Evolutionary conservation across 1,140 invertebrate species (phyloP).

Genomic region (Hesperophylax magnus): DNA sequence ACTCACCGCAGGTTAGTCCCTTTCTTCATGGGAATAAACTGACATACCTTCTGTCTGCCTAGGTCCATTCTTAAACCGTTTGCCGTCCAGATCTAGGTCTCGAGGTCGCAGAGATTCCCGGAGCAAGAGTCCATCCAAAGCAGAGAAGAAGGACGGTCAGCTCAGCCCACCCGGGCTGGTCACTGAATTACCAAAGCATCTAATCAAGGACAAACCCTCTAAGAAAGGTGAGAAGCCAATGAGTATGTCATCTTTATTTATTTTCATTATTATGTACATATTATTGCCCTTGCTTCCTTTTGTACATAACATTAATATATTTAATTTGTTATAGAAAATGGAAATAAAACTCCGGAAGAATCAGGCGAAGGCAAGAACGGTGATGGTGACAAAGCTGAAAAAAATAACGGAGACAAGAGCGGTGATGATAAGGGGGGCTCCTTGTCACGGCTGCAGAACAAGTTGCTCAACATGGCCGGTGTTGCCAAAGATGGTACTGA

Average conservation of each 20-base stretch:
- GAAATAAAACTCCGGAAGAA: slow-evolving; percentile 48
- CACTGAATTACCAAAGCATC: slow-evolving; percentile 55
- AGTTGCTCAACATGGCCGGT: slow-evolving; percentile 47
- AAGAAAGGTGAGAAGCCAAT: slow-evolving; percentile 49
- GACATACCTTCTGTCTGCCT: background rate
- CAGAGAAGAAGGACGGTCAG: slow-evolving; percentile 49
- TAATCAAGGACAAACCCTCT: slow-evolving; percentile 47
- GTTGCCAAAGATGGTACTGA: slow-evolving; percentile 37
- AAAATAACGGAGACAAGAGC: slow-evolving; percentile 10
- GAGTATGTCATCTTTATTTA: too few species aligned
- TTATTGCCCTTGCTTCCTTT: too few species aligned
- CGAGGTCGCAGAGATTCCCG: slow-evolving; percentile 46
- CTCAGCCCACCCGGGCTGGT: slow-evolving; percentile 51
- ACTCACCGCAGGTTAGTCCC: slow-evolving; percentile 47
- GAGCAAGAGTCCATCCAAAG: slow-evolving; percentile 49
- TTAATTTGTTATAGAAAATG: slow-evolving; percentile 52
- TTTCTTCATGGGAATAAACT: background rate
- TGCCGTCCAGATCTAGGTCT: slow-evolving; percentile 46
- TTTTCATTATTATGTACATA: too few species aligned
- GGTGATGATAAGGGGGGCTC: slow-evolving; percentile 24
- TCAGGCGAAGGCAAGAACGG: slow-evolving; percentile 25
- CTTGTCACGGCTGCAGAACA: slow-evolving; percentile 48
- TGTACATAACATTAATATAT: too few species aligned
- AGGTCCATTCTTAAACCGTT: background rate
- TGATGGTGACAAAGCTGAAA: slow-evolving; percentile 28